Percentiles rank a stretch among this genome's conserved stretches.
Evolutionary conservation across 1,140 invertebrate genomes (phyloP).

Genomic region (Anoplophora glabripennis): DNA sequence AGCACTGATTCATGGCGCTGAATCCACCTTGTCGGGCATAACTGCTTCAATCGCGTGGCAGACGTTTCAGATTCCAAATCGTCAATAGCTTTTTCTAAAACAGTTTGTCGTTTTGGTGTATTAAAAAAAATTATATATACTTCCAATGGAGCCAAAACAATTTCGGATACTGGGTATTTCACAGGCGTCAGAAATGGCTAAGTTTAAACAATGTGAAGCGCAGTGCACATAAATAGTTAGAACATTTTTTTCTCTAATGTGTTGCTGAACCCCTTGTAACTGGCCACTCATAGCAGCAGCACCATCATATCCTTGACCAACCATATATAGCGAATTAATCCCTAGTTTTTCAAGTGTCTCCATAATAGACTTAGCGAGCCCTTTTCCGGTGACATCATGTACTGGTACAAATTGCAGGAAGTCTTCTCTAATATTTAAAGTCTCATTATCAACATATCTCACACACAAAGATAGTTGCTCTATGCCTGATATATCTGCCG

Average conservation of each 20-base stretch:
- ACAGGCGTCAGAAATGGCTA: conserved; percentile 7
- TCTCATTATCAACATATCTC: conserved; percentile 5
- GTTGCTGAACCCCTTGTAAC: conserved; percentile 15
- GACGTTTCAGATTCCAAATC: too few species aligned
- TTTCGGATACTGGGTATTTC: neutral
- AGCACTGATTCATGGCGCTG: too few species aligned
- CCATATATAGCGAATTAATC: neutral
- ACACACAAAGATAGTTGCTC: conserved; percentile 22
- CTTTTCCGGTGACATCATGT: neutral
- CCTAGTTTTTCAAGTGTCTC: neutral
- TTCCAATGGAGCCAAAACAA: neutral
- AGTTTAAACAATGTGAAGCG: conserved; percentile 9
- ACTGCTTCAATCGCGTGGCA: too few species aligned
- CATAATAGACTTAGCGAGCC: conserved; percentile 1
- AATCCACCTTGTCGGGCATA: too few species aligned
- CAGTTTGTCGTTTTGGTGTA: too few species aligned
- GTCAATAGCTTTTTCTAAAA: too few species aligned
- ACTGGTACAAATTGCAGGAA: conserved; percentile 11
- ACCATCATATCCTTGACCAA: conserved; percentile 14
- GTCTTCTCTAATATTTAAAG: conserved; percentile 6
- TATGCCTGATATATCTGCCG: conserved; percentile 8
- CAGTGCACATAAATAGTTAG: conserved; percentile 12
- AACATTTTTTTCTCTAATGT: conserved; percentile 11
- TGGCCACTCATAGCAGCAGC: conserved; percentile 14
- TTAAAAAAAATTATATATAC: neutral